Base-by-base conservation (phyloP, 2,888 invertebrate genomes). In the Eilema caniola region DNA sequence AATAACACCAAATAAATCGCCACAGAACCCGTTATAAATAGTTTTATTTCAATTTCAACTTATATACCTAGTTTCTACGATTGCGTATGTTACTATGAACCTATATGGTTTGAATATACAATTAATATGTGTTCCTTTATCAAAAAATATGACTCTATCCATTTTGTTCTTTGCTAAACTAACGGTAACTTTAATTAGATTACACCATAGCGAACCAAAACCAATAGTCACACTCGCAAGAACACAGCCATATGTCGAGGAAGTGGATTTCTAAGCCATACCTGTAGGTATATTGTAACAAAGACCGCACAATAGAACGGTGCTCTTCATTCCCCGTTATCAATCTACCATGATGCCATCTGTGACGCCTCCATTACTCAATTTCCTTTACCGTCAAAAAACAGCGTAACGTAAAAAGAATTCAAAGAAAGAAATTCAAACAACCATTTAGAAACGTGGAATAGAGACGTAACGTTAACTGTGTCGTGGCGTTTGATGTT, bases 311-410 rank as follows among this genome's bases (percentile, higher is more conserved):
- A 92, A 92, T 91, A 91, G 91, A 86, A 88, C 87, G 86, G 83
- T 87, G 85, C 86, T 89, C 89, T 92, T 91, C 90, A 92, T 93
- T 93, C 92, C 88, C 84, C 87, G 92, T 92, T 93, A 95, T 95
- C 95, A 95, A 94, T 95, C 94, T 92, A 90, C 89, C 91, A 89
- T 93, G 93, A 94, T 94, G 93, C 95, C 95, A 94, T 94, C 95
- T 94, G 94, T 92, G 95, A 94, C 94, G 91, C 88, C 80, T 87
- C 88, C 91, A 94, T 95, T 94, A 94, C 92, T 95, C 95, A 95
- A 94, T 95, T 94, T 94, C 91, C 89, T 90, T 91, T 90, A 86
- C 90, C 90, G 89, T 89, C 86, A 88, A 93, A 89, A 90, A 90
- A 89, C 86, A 88, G 83, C 87, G 85, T 66, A 69, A 66, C 86